Base-by-base conservation (phyloP, 2,113 vertebrate species). In the Sander vitreus region DNA sequence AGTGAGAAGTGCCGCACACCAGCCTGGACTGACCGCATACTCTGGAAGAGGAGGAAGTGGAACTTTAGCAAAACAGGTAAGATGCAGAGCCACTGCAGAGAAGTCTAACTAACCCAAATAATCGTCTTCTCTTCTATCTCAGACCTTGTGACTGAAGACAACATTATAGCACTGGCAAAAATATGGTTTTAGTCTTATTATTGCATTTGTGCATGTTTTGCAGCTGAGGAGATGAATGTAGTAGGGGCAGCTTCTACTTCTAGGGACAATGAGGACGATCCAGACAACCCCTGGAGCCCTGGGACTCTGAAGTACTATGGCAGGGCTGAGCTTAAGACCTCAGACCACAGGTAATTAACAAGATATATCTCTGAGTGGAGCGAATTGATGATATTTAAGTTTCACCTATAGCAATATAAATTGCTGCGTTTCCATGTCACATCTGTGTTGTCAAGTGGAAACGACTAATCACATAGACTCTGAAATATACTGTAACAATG, bases 1-100 rank as follows among this genome's bases (percentile, higher is more conserved):
- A 99, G 98, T 62, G 98, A 99, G 85, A 99, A 99, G 91, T 99
- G 98, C 64, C 98, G 98, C 50, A 99, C 98, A 0, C 98, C 98
- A 0, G 98, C 98, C 0, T 99, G 98, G 98, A 99, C 98, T 12
- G 98, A 99, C 89, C 97, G 98, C 7, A 95, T 99, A 66, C 96
- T 99, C 50, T 99, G 98, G 98, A 98, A 96, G 76, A 97, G 98
- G 79, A 96, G 97, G 64, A 99, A 99, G 85, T 99, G 98, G 98
- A 97, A 99, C 71, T 99, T 99, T 89, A 96, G 98, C 85, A 95
- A 96, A 95, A 97, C 97, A 60, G 98, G 98, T 99, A 64, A 51
- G 92, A 78, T n/a, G 51, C 16, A 58, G 30, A 77, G n/a, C 57
- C 60, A 2, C 23, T 47, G 9, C 45, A 58, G 10, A 45, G 25